phyloP scores from a whole-genome alignment of 2,797 vertebrate genomes.

The Peromyscus melanophrys region DNA sequence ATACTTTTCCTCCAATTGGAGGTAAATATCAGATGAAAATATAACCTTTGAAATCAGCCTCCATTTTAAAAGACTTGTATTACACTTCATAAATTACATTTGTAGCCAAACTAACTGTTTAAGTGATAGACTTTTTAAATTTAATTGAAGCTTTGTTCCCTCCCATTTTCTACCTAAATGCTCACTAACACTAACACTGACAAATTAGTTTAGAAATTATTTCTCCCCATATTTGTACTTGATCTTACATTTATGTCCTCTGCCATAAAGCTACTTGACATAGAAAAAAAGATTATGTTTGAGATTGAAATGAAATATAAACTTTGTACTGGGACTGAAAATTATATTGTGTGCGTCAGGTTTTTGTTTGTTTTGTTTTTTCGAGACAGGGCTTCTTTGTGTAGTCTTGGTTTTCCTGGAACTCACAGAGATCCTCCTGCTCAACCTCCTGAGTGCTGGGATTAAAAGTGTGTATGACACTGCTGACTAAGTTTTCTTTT shows the following conservation, averaged over 20 bases:
- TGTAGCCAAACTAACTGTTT: background rate
- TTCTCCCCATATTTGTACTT: slow-evolving; percentile 1
- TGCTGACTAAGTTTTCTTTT: background rate
- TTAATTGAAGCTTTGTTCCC: background rate
- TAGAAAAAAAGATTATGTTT: background rate
- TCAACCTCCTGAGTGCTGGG: background rate
- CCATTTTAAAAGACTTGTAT: background rate
- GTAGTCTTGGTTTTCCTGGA: background rate
- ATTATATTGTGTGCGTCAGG: background rate
- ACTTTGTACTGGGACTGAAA: background rate
- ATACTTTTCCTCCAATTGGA: background rate
- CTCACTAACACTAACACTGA: background rate
- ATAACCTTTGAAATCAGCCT: background rate
- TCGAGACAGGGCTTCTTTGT: background rate
- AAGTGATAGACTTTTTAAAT: slow-evolving; percentile 1
- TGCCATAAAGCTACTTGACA: slow-evolving; percentile 10
- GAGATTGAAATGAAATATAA: background rate
- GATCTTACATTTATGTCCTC: background rate
- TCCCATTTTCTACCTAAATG: background rate
- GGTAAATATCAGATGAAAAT: slow-evolving; percentile 24
- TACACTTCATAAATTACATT: background rate
- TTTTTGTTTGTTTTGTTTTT: background rate
- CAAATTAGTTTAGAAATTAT: slow-evolving; percentile 29
- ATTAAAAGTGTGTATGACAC: background rate
- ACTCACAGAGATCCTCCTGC: background rate